Evolutionary conservation across 2,888 invertebrate species (phyloP).

Genomic region (Drosophila neonasuta): DNA sequence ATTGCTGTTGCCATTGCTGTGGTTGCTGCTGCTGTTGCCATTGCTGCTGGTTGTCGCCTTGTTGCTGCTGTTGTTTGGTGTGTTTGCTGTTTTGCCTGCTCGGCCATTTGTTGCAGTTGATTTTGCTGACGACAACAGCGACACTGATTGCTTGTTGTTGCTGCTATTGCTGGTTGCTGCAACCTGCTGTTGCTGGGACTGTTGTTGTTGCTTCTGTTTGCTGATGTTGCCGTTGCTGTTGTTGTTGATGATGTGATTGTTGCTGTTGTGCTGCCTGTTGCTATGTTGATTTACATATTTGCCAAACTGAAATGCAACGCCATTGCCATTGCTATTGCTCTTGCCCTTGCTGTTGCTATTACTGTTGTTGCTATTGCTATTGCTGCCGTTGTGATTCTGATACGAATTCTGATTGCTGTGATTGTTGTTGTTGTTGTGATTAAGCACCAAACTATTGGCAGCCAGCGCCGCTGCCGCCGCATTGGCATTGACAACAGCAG

Average conservation of each 20-base stretch:
- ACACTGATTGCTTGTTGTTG: slow-evolving; percentile 40
- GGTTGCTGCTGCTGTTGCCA: slow-evolving; percentile 22
- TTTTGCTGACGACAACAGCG: slow-evolving; percentile 32
- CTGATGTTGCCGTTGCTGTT: slow-evolving; percentile 16
- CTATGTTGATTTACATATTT: slow-evolving; percentile 28
- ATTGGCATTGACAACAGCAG: slow-evolving; percentile 80
- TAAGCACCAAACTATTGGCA: slow-evolving; percentile 67
- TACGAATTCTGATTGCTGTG: slow-evolving; percentile 41
- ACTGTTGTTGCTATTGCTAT: slow-evolving; percentile 41
- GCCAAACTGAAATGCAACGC: slow-evolving; percentile 35
- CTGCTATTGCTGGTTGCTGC: slow-evolving; percentile 40
- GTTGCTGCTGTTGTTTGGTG: slow-evolving; percentile 32
- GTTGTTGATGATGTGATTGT: slow-evolving; percentile 21
- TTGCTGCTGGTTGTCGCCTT: slow-evolving; percentile 11
- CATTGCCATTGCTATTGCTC: slow-evolving; percentile 29
- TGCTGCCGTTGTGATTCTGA: slow-evolving; percentile 38
- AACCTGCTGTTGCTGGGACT: slow-evolving; percentile 31
- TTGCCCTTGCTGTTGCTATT: slow-evolving; percentile 36
- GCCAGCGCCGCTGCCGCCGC: slow-evolving; percentile 73
- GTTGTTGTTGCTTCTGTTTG: slow-evolving; percentile 42
- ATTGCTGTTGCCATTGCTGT: slow-evolving; percentile 23
- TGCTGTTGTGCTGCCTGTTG: slow-evolving; percentile 46
- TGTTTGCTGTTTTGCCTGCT: slow-evolving; percentile 18
- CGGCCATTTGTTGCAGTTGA: slow-evolving; percentile 23
- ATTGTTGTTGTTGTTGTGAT: slow-evolving; percentile 48